These are phyloP conservation scores for Teinopalpus imperialis DNA, from an alignment of 2,888 invertebrate species.

Conservation along the genomic window DNA sequence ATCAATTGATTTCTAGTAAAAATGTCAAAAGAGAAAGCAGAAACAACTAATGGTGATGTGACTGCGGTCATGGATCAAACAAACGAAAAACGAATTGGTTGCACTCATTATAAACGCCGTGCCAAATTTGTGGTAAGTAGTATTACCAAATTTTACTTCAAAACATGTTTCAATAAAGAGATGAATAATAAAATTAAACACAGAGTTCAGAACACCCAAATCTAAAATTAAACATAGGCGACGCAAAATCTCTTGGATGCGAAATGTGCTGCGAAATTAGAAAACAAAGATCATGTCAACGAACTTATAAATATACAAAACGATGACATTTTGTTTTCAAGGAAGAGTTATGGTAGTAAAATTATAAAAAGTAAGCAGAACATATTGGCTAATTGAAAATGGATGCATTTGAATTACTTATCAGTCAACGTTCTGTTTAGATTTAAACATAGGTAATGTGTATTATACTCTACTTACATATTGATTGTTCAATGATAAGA, in stretches of 20 bases:
- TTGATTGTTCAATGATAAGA: conserved; percentile 8
- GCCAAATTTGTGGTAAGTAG: conserved; percentile 92
- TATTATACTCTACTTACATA: background rate
- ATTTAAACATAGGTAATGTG: conserved; percentile 3
- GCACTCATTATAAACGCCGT: conserved; percentile 91
- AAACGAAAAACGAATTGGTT: conserved; percentile 83
- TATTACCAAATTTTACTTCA: conserved; percentile 16
- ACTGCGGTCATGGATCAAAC: conserved; percentile 42
- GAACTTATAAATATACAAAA: conserved; percentile 39
- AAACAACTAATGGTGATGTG: conserved; percentile 44
- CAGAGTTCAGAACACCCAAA: conserved; percentile 41
- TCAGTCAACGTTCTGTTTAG: background rate
- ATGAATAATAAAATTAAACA: conserved; percentile 3
- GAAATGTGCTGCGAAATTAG: conserved; percentile 43
- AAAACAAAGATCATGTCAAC: conserved; percentile 61
- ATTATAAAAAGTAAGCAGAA: no score
- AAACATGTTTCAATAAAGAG: conserved; percentile 20
- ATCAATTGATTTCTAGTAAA: conserved; percentile 32
- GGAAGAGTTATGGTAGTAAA: no score
- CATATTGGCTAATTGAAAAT: no score
- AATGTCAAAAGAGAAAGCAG: conserved; percentile 59
- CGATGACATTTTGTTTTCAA: no score
- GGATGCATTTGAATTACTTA: no score
- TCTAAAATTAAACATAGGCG: conserved; percentile 58
- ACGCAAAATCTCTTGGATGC: conserved; percentile 44